Conservation (phyloP, 2,888 invertebrate species). For the Dusona sp. region DNA sequence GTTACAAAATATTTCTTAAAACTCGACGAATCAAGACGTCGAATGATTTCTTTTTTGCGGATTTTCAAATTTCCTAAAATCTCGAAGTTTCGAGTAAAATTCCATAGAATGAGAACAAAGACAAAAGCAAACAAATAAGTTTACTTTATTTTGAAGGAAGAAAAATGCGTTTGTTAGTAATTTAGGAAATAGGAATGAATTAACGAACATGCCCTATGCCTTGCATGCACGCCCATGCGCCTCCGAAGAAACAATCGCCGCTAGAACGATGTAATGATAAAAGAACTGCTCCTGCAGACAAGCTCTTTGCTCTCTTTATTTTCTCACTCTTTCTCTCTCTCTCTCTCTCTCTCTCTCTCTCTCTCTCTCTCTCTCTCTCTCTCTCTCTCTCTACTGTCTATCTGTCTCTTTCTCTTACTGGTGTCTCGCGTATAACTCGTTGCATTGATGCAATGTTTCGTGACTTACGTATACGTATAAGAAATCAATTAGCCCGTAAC, state of each 20-base stretch:
- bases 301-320: not conserved
- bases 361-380: slow-evolving; percentile 6
- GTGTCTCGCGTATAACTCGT: slow-evolving; percentile 33
- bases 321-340: slow-evolving; percentile 8
- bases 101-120: not conserved
- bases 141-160: not conserved
- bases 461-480: slow-evolving; percentile 22
- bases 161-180: slow-evolving; percentile 18
- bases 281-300: slow-evolving; percentile 37
- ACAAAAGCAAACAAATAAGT: not conserved
- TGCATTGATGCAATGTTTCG: slow-evolving; percentile 29
- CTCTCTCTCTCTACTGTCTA: not conserved
- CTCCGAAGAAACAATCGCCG: slow-evolving; percentile 64
- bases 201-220: slow-evolving; percentile 39
- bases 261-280: slow-evolving; percentile 49
- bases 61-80: not conserved
- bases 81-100: not conserved
- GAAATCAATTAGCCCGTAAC: slow-evolving; percentile 53
- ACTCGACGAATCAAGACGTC: not conserved
- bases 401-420: slow-evolving; percentile 9
- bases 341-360: not conserved
- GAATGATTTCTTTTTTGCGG: not conserved
- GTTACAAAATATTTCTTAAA: not conserved
- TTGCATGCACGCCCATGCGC: slow-evolving; percentile 70
- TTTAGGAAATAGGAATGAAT: slow-evolving; percentile 49